These are phyloP conservation scores for Cyanocitta stelleri DNA, from an alignment of 2,113 vertebrate species.

Conservation along the genomic window DNA sequence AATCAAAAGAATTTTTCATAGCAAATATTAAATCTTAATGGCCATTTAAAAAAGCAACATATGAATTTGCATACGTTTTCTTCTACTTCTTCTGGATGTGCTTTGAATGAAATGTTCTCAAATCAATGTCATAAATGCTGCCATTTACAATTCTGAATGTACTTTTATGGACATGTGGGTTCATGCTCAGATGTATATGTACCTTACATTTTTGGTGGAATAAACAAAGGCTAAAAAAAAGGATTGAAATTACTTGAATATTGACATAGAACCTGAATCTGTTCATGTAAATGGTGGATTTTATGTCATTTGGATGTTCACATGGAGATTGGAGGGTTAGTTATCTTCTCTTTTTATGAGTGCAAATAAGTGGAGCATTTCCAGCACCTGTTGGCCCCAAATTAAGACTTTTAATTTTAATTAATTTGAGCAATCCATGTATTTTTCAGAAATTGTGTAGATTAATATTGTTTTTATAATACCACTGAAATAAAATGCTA, in stretches of 20 bases:
- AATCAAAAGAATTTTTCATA: neutral
- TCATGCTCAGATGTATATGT: neutral
- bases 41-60: neutral
- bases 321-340: neutral
- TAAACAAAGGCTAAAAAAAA: neutral
- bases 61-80: neutral
- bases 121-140: neutral
- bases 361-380: neutral
- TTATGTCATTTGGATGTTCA: neutral
- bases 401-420: neutral
- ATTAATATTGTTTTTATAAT: neutral
- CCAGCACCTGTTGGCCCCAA: neutral
- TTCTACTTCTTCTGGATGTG: neutral
- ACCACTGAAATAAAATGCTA: neutral
- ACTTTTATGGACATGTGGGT: neutral
- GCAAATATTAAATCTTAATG: neutral
- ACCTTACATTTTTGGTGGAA: neutral
- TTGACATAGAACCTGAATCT: neutral
- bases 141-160: neutral
- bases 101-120: neutral
- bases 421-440: neutral
- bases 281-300: neutral
- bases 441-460: neutral
- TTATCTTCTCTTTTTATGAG: neutral
- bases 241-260: neutral